Percentiles rank a stretch among this genome's conserved stretches.
Evolutionary conservation across 2,888 invertebrate species (phyloP).

Genomic region (Nymphalis polychloros): DNA sequence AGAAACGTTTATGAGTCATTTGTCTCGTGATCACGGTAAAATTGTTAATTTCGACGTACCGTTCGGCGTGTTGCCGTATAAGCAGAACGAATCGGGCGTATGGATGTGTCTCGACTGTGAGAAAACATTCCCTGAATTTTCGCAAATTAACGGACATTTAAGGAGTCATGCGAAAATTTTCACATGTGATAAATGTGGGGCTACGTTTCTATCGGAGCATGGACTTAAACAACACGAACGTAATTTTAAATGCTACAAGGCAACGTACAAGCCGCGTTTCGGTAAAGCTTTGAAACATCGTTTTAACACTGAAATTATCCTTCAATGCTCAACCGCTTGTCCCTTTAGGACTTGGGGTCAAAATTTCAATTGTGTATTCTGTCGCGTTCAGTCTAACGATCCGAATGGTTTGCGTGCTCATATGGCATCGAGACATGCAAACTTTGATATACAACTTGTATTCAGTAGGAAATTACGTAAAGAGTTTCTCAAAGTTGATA

Average conservation of each 20-base stretch:
- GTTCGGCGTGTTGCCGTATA: constrained; percentile 72
- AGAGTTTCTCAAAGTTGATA: constrained; percentile 72
- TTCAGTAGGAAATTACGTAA: constrained; percentile 71
- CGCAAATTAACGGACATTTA: constrained; percentile 71
- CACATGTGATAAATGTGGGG: constrained; percentile 72
- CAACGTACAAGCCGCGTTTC: constrained; percentile 70
- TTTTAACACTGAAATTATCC: constrained; percentile 72
- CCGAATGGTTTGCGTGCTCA: constrained; percentile 70
- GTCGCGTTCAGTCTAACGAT: constrained; percentile 71
- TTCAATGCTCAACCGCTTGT: constrained; percentile 72
- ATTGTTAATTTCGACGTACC: constrained; percentile 69
- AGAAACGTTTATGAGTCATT: constrained; percentile 67
- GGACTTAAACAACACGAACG: constrained; percentile 70
- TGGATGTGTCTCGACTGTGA: constrained; percentile 75
- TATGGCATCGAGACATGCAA: constrained; percentile 69
- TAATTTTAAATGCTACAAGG: constrained; percentile 71
- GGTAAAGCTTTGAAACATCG: constrained; percentile 71
- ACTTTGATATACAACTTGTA: constrained; percentile 68
- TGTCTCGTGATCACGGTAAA: constrained; percentile 63
- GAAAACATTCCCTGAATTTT: constrained; percentile 68
- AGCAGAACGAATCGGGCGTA: constrained; percentile 60
- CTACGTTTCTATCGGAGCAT: constrained; percentile 70
- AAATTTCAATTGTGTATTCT: constrained; percentile 73
- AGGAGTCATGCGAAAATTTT: constrained; percentile 71
- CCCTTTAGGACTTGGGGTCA: constrained; percentile 76